Conservation (phyloP, 2,113 vertebrate species). For the Madoqua kirkii region DNA sequence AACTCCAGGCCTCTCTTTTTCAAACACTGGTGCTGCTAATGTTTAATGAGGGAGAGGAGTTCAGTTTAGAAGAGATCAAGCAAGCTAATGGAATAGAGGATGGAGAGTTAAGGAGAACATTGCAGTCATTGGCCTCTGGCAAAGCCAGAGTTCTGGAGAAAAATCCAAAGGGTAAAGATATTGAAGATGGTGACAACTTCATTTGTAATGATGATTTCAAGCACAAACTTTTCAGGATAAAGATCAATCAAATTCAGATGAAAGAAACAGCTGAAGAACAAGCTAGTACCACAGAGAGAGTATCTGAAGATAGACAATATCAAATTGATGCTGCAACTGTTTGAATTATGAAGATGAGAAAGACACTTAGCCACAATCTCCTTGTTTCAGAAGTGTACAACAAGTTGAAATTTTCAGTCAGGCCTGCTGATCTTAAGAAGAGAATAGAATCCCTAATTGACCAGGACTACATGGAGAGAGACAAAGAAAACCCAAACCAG, state of each 20-base stretch:
- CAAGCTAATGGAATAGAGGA: conserved; percentile 84
- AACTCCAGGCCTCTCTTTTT: too few species aligned
- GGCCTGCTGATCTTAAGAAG: conserved; percentile 94
- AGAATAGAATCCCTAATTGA: conserved; percentile 99
- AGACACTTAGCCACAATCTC: conserved; percentile 96
- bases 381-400: conserved; percentile 99
- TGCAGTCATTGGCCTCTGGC: conserved; percentile 96
- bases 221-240: conserved; percentile 99
- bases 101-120: conserved; percentile 93
- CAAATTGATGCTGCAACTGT: conserved; percentile 98
- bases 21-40: too few species aligned
- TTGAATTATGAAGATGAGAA: conserved; percentile 99
- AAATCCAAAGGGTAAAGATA: conserved; percentile 97
- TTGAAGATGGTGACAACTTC: conserved; percentile 98
- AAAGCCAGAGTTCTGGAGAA: conserved; percentile 96
- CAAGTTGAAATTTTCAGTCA: conserved; percentile 98
- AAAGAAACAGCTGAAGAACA: conserved; percentile 99
- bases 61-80: too few species aligned
- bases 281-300: conserved; percentile 96
- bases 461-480: conserved; percentile 99
- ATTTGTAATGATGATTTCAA: conserved; percentile 98
- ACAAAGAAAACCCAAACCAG: conserved; percentile 99
- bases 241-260: conserved; percentile 99
- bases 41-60: too few species aligned
- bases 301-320: conserved; percentile 98